Base-by-base conservation (phyloP, 2,113 vertebrate species). In the Danionella cerebrum region DNA sequence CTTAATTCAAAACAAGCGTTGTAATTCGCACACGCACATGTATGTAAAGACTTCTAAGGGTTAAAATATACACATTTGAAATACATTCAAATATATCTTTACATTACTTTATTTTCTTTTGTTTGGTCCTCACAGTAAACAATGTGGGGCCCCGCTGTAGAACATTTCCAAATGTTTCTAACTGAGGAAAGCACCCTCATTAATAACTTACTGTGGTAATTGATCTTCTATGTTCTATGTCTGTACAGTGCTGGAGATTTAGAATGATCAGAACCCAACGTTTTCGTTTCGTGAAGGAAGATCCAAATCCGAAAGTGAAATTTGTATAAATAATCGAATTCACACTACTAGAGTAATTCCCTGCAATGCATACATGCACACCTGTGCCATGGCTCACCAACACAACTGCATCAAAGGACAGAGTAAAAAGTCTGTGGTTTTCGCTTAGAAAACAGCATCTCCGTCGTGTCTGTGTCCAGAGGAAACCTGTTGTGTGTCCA, bases 401-500 rank as follows among this genome's bases (percentile, higher is more conserved):
- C 18, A 14, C n/a, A 4, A 31, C 31, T 55, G 58, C 62, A 39
- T 8, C 21, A 39, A 45, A 31, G 57, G 38, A 29, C 55, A 29
- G 25, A 45, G 10, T 19, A 11, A 5, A 60, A 4, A 21, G 29
- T 45, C 18, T 18, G 42, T 51, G 16, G 11, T 14, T n/a, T 44
- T 65, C 41, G 16, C 41, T 47, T 65, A 9, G 3, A 24, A 18
- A 31, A 29, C 38, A 48, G 14, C 65, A 9, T 52, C 45, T 22
- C 7, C 54, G 7, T 16, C 18, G 53, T 76, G 39, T 65, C 51
- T 16, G 36, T 57, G 67, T 67, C 66, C 41, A 53, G 59, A 69
- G 74, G 44, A 11, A 72, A 14, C 60, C 52, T 47, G 45, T 48
- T 3, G 59, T 71, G 48, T 35, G 59, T 73, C 57, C 62, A 42